Evolutionary conservation across 92 coral and sea anemone genomes (phyloP).

Genomic region (Anthopleura xanthogrammica): DNA sequence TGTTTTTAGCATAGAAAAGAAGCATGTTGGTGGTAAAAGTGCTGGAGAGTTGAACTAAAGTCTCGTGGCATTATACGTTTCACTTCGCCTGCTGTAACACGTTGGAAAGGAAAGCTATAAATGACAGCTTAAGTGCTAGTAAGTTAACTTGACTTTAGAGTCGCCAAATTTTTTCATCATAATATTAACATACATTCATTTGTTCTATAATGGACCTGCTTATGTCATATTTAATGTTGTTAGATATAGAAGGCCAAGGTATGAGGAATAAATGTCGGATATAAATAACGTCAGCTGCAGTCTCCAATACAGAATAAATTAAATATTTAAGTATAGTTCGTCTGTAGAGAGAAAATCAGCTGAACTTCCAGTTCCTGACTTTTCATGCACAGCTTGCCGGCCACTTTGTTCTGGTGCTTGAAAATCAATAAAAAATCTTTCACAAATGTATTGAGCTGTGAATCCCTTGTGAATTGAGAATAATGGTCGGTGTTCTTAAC

Average conservation of each 20-base stretch:
- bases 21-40: background rate
- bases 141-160: background rate
- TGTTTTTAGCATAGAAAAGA: background rate
- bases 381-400: too few species aligned
- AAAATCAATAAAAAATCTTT: background rate
- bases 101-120: background rate
- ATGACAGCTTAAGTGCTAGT: background rate
- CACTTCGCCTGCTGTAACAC: background rate
- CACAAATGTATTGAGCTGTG: background rate
- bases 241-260: too few species aligned
- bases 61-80: background rate
- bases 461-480: slow-evolving; percentile 22
- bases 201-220: too few species aligned
- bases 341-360: too few species aligned
- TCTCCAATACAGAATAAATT: too few species aligned
- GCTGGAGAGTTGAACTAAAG: background rate
- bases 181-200: background rate
- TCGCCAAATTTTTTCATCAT: background rate
- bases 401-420: background rate
- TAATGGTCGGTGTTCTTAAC: slow-evolving; percentile 1
- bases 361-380: too few species aligned
- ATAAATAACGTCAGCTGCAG: too few species aligned
- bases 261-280: too few species aligned
- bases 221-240: too few species aligned
- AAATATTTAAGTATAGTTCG: too few species aligned